These are phyloP conservation scores for Oscheius sp. DNA, from an alignment of 1,140 invertebrate genomes.

Conservation along the genomic window DNA sequence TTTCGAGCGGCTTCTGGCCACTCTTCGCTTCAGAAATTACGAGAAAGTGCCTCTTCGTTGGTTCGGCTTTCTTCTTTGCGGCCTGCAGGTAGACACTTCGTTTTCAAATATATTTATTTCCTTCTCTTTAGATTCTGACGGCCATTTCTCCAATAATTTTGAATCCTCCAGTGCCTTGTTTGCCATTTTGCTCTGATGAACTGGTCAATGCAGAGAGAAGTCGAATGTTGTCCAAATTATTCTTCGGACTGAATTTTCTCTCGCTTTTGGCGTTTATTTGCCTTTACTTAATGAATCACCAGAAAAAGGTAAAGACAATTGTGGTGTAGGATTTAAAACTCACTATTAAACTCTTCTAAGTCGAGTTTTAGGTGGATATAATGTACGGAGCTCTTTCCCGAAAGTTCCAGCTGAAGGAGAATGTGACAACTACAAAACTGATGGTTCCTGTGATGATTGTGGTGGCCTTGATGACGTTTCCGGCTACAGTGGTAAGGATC, in stretches of 20 bases:
- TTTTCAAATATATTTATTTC: neutral
- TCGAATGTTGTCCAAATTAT: neutral
- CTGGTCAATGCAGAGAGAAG: neutral
- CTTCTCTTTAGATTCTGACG: neutral
- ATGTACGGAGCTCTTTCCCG: neutral
- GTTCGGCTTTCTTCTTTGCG: neutral
- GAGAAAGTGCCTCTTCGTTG: neutral
- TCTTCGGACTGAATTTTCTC: neutral
- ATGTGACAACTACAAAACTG: neutral
- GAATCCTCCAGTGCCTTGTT: neutral
- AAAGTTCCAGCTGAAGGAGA: conserved; percentile 1
- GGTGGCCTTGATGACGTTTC: neutral
- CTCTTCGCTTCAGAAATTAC: neutral
- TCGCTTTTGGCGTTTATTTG: neutral
- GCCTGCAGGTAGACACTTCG: neutral
- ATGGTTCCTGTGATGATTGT: neutral
- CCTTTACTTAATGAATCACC: neutral
- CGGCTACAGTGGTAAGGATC: neutral
- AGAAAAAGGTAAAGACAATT: conserved; percentile 1
- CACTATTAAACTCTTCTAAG: neutral
- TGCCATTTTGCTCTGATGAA: neutral
- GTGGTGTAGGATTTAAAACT: neutral
- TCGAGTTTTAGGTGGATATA: neutral
- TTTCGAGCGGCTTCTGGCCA: neutral
- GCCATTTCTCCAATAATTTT: neutral